phyloP scores from a whole-genome alignment of 2,888 invertebrate species.

The Melipona beecheii region DNA sequence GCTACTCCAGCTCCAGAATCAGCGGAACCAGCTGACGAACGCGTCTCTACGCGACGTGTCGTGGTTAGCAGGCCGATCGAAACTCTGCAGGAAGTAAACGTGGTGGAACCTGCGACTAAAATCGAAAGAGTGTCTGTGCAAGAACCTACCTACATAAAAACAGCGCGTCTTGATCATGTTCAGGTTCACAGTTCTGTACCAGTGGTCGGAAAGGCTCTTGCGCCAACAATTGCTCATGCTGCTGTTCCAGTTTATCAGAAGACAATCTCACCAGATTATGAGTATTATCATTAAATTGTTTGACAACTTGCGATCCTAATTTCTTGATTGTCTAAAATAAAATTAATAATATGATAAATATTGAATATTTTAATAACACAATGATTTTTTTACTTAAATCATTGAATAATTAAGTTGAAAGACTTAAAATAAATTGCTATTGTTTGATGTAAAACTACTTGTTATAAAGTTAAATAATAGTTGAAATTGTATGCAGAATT shows the following conservation, averaged over 20 bases:
- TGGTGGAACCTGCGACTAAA: conserved; percentile 87
- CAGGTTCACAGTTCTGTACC: conserved; percentile 84
- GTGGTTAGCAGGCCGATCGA: conserved; percentile 87
- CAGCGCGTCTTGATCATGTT: conserved; percentile 84
- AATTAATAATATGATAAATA: background rate
- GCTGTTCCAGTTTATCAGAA: conserved; percentile 79
- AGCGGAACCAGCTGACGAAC: conserved; percentile 85
- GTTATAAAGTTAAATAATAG: background rate
- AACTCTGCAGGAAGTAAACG: conserved; percentile 86
- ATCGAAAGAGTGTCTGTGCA: conserved; percentile 86
- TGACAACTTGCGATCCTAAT: background rate
- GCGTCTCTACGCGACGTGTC: conserved; percentile 86
- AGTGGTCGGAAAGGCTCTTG: conserved; percentile 81
- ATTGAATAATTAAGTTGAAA: background rate
- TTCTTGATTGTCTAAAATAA: background rate
- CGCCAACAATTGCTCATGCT: conserved; percentile 77
- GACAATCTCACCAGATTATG: conserved; percentile 75
- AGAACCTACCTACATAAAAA: conserved; percentile 85
- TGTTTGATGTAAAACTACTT: background rate
- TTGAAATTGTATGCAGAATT: background rate
- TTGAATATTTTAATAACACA: background rate
- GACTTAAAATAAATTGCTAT: background rate
- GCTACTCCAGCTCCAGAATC: conserved; percentile 86
- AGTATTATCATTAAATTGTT: conserved; percentile 69
- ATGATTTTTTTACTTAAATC: background rate